A percentile compares a stretch with the other conserved stretches of the same genome.
phyloP scores from a whole-genome alignment of 1,140 invertebrate genomes.

The Hirudo medicinalis region DNA sequence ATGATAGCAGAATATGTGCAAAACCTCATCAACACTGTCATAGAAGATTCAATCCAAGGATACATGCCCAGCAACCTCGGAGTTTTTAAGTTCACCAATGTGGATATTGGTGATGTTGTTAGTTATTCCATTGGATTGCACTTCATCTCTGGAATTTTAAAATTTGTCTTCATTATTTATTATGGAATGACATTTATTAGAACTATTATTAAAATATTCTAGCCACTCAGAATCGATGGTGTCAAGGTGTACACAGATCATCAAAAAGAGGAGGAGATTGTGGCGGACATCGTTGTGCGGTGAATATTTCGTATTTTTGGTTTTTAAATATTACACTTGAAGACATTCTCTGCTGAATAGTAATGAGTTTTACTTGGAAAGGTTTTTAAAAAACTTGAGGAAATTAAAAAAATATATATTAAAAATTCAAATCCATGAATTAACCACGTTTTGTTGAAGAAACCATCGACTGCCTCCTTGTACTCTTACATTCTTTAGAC shows the following conservation, averaged over 20 bases:
- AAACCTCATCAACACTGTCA: constrained; percentile 61
- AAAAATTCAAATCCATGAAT: too few relatives aligned
- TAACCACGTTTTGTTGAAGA: too few relatives aligned
- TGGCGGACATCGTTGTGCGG: constrained; percentile 69
- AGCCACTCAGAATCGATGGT: constrained; percentile 80
- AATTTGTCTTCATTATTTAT: not conserved
- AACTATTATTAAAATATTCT: constrained; percentile 34
- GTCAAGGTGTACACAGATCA: constrained; percentile 86
- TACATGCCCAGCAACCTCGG: constrained; percentile 59
- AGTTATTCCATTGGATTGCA: constrained; percentile 24
- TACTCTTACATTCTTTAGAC: too few relatives aligned
- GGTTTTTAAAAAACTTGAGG: too few relatives aligned
- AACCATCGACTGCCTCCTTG: too few relatives aligned
- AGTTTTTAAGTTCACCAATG: constrained; percentile 78
- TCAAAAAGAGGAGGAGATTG: constrained; percentile 80
- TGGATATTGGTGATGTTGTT: constrained; percentile 68
- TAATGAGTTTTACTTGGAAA: too few relatives aligned
- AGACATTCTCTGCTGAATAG: not conserved
- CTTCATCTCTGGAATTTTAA: not conserved
- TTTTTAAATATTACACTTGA: not conserved
- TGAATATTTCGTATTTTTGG: not conserved
- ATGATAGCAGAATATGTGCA: constrained; percentile 77
- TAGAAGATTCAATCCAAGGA: constrained; percentile 66
- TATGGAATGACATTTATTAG: not conserved
- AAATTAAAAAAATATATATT: too few relatives aligned